phyloP scores from a whole-genome alignment of 2,113 vertebrate genomes.

The Chaenogobius annularis region DNA sequence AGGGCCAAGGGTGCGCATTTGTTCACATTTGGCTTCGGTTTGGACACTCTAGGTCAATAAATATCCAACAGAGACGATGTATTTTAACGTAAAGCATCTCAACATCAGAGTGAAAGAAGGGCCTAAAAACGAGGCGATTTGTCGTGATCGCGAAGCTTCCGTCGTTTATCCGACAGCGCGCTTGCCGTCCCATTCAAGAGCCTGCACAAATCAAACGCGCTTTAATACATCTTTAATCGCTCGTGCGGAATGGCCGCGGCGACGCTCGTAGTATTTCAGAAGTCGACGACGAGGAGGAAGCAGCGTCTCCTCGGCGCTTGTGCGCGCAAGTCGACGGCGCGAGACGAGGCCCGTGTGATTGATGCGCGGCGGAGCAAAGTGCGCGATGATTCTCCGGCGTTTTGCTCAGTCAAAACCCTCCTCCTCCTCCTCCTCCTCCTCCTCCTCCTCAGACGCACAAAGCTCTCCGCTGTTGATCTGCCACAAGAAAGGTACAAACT shows the following conservation, averaged over 20 bases:
- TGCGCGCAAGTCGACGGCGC: conserved; percentile 19
- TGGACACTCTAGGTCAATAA: no score
- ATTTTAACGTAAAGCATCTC: no score
- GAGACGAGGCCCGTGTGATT: conserved; percentile 32
- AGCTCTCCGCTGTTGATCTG: conserved; percentile 62
- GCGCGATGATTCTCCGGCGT: conserved; percentile 53
- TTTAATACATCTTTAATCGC: neutral
- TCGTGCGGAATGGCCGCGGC: neutral
- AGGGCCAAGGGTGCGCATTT: no score
- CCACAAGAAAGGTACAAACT: conserved; percentile 61
- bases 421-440: conserved; percentile 39
- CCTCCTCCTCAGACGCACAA: conserved; percentile 49
- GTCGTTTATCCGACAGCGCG: no score
- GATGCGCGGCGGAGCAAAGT: conserved; percentile 41
- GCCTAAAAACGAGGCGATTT: no score
- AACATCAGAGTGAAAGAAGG: no score
- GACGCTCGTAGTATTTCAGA: neutral
- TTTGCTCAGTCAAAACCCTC: conserved; percentile 33
- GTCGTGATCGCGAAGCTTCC: no score
- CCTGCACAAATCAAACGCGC: neutral
- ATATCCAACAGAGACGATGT: no score
- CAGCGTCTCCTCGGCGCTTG: conserved; percentile 2
- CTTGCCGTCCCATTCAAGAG: neutral
- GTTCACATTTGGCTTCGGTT: no score
- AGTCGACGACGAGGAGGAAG: neutral